phyloP scores from a whole-genome alignment of 1,140 invertebrate species.

The Cardiocondyla obscurior region DNA sequence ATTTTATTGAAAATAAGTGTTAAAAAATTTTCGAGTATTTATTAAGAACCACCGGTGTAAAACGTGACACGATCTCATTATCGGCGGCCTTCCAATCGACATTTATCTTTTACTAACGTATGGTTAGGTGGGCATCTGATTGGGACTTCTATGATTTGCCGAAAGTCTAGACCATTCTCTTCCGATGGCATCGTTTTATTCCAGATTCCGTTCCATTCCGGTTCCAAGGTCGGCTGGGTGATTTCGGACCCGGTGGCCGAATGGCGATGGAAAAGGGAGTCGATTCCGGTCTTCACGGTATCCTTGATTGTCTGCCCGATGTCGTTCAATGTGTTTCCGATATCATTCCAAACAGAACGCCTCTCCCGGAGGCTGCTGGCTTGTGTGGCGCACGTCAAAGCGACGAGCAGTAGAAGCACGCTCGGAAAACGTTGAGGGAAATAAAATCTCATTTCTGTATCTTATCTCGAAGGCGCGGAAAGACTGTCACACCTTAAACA shows the following conservation, averaged over 20 bases:
- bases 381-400: constrained; percentile 32
- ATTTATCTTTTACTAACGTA: neutral
- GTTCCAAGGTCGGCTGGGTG: neutral
- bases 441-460: constrained; percentile 47
- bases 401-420: constrained; percentile 36
- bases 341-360: constrained; percentile 11
- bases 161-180: neutral
- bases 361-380: constrained; percentile 11
- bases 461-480: neutral
- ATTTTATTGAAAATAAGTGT: neutral
- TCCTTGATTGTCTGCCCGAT: constrained; percentile 35
- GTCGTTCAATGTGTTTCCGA: constrained; percentile 40
- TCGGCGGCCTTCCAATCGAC: neutral
- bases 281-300: constrained; percentile 2
- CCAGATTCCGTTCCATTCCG: neutral
- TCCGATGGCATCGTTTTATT: neutral
- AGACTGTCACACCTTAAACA: constrained; percentile 32
- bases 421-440: constrained; percentile 18
- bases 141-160: neutral
- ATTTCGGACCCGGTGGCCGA: neutral
- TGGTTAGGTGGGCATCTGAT: constrained; percentile 30
- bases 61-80: neutral
- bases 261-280: neutral
- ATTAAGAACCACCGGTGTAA: neutral
- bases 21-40: neutral